Percentiles rank a stretch among this genome's conserved stretches.
Evolutionary conservation across 2,888 invertebrate genomes (phyloP).

Genomic region (Noctua janthina): DNA sequence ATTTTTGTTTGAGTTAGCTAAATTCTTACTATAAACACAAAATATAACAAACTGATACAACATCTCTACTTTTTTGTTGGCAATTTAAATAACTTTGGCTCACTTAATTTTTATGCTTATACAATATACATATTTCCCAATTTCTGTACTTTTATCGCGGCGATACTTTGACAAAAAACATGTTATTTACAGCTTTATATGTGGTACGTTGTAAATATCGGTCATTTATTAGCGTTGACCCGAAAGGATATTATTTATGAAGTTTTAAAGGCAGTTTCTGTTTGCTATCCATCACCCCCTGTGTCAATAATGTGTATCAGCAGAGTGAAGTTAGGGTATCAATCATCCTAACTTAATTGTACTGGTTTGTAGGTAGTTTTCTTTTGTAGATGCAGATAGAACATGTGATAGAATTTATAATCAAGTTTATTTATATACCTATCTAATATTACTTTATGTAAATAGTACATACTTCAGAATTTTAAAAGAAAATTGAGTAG

Average conservation of each 20-base stretch:
- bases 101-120: slow-evolving; percentile 25
- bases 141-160: slow-evolving; percentile 44
- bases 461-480: background rate
- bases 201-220: slow-evolving; percentile 63
- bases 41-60: background rate
- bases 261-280: slow-evolving; percentile 77
- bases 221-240: slow-evolving; percentile 69
- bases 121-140: slow-evolving; percentile 22
- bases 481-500: slow-evolving; percentile 20
- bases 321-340: slow-evolving; percentile 74
- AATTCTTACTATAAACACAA: slow-evolving; percentile 4
- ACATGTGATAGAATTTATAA: slow-evolving; percentile 22
- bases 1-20: background rate
- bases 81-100: slow-evolving; percentile 28
- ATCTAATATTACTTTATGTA: background rate
- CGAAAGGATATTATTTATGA: slow-evolving; percentile 74
- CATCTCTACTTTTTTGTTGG: background rate
- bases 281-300: slow-evolving; percentile 83
- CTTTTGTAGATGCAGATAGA: slow-evolving; percentile 39
- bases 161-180: slow-evolving; percentile 52
- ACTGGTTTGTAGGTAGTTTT: slow-evolving; percentile 68
- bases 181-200: slow-evolving; percentile 59
- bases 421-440: background rate
- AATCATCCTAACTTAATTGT: slow-evolving; percentile 86
- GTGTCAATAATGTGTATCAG: slow-evolving; percentile 80